phyloP scores from a whole-genome alignment of 37 sponge, comb jelly and placozoan species.

The Axinella damicornis region DNA sequence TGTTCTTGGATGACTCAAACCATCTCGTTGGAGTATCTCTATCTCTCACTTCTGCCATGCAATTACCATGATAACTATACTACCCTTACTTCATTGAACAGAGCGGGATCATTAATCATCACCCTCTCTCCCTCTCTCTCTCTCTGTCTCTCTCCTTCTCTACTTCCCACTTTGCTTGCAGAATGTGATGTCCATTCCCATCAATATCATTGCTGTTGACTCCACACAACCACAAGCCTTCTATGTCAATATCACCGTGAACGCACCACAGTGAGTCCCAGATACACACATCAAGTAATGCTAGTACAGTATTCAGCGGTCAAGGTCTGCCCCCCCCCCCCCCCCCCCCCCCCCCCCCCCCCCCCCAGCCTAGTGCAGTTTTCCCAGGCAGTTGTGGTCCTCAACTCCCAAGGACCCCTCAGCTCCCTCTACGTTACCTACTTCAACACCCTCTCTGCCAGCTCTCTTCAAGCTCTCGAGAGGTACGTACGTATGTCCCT shows the following conservation, averaged over 20 bases:
- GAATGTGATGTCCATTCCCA: neutral
- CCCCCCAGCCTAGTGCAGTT: too few relatives aligned
- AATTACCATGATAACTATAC: too few relatives aligned
- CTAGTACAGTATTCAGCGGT: too few relatives aligned
- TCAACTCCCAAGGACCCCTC: conserved; percentile 8
- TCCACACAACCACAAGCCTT: conserved; percentile 25
- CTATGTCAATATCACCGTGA: conserved; percentile 14
- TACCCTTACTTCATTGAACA: too few relatives aligned
- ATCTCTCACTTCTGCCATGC: too few relatives aligned
- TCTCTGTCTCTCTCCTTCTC: neutral
- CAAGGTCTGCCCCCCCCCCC: neutral
- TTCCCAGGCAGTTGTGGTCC: neutral
- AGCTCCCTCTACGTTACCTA: conserved; percentile 25
- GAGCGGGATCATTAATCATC: too few relatives aligned
- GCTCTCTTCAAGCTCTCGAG: conserved; percentile 4
- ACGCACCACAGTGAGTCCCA: conserved; percentile 10
- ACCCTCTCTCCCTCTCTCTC: too few relatives aligned
- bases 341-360: too few relatives aligned
- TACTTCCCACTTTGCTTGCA: neutral
- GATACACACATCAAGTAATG: too few relatives aligned
- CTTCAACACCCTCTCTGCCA: conserved; percentile 17
- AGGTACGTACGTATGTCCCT: conserved; percentile 12
- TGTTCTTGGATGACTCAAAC: too few relatives aligned
- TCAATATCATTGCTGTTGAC: conserved; percentile 3
- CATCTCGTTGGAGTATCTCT: too few relatives aligned